Evolutionary conservation across 2,113 vertebrate species (phyloP).

Genomic region (Globicephala melas): DNA sequence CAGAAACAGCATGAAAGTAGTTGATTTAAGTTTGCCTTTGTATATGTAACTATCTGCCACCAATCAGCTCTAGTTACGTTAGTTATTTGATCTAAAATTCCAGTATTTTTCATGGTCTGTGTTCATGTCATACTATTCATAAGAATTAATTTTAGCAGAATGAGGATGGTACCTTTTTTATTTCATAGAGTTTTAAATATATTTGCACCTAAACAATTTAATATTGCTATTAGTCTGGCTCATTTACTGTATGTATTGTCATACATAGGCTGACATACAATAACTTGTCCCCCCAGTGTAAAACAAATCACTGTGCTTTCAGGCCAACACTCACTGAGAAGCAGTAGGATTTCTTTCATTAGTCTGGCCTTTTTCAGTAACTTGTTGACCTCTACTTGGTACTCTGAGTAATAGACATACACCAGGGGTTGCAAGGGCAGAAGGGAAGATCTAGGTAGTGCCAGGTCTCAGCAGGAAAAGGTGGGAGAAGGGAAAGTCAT

Average conservation of each 20-base stretch:
- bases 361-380: background rate
- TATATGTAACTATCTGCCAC: background rate
- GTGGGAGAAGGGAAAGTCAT: background rate
- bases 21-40: background rate
- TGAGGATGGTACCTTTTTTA: background rate
- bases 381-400: background rate
- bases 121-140: background rate
- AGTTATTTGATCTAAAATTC: conserved; percentile 21
- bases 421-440: background rate
- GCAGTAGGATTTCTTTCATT: background rate
- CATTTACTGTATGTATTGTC: background rate
- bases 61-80: background rate
- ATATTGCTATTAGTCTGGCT: background rate
- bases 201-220: background rate
- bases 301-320: background rate
- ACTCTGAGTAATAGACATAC: background rate
- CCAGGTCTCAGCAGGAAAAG: background rate
- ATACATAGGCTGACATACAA: background rate
- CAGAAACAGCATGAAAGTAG: background rate
- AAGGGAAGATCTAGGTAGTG: background rate
- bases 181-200: background rate
- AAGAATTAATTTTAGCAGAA: background rate
- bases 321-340: background rate
- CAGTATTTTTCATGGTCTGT: background rate
- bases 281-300: background rate